Evolutionary conservation across 2,113 vertebrate genomes (phyloP).

Genomic region (Hyaena hyaena): DNA sequence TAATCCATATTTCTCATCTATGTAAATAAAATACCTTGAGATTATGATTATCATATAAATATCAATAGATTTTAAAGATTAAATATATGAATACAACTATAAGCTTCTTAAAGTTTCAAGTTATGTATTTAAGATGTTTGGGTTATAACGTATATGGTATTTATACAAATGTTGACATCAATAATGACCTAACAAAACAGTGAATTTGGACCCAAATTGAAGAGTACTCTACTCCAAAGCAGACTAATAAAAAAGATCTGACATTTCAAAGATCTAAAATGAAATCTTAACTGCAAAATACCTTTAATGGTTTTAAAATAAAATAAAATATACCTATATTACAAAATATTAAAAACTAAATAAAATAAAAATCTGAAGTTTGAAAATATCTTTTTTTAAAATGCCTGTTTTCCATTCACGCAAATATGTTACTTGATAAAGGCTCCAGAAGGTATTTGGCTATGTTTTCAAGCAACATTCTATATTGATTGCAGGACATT

Average conservation of each 20-base stretch:
- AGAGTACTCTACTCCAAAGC: neutral
- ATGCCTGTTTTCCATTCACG: neutral
- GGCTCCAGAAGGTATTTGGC: conserved; percentile 46
- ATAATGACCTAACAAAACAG: neutral
- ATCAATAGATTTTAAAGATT: neutral
- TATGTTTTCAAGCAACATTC: conserved; percentile 60
- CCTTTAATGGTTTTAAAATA: neutral
- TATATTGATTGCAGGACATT: conserved; percentile 52
- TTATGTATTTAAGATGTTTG: neutral
- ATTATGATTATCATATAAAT: neutral
- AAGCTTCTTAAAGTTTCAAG: neutral
- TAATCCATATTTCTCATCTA: neutral
- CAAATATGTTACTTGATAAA: neutral
- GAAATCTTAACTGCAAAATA: neutral
- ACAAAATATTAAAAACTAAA: neutral
- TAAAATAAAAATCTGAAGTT: conserved; percentile 10
- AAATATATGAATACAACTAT: neutral
- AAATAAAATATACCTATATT: neutral
- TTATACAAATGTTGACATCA: neutral
- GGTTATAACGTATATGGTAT: neutral
- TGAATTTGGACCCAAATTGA: neutral
- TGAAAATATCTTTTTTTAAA: neutral
- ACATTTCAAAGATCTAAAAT: neutral
- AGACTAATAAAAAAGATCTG: neutral
- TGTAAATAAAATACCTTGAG: neutral